Evolutionary conservation across 2,888 invertebrate species (phyloP), one percentile per base, ranked within the genome.

Genomic region (Zeuzera pyrina): DNA sequence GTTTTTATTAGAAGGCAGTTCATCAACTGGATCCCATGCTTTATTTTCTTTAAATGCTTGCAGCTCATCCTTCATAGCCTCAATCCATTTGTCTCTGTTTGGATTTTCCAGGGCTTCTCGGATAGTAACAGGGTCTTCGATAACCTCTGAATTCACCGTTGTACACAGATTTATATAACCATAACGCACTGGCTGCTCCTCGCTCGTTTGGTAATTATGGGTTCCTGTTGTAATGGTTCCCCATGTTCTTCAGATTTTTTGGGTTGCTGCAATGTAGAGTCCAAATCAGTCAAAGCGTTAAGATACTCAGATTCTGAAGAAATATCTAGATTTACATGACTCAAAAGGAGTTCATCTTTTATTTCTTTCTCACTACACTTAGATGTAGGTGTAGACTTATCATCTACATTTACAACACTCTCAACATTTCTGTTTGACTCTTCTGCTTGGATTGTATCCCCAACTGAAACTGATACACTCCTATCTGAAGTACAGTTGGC

Each of bases 391-490:
- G n/a, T n/a, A n/a, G n/a, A n/a, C n/a, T n/a, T n/a, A n/a, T n/a
- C n/a, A n/a, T n/a, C 25, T 11, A 25, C 6, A 25, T 25, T n/a
- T n/a, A n/a, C n/a, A n/a, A 25, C 10, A n/a, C n/a, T n/a, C n/a
- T n/a, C n/a, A n/a, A n/a, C n/a, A n/a, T 28, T 12, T 28, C 8
- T 10, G 14, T 28, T 15, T 28, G 28, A 28, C 15, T n/a, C n/a
- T n/a, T n/a, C n/a, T n/a, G n/a, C n/a, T n/a, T n/a, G n/a, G n/a
- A n/a, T n/a, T n/a, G 19, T 29, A 19, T 29, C 29, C 29, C 29
- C 29, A n/a, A 29, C 29, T 29, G 29, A 29, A 29, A 29, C 29
- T 29, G 29, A 29, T 29, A 29, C 12, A 12, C 11, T 29, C 4
- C 19, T 19, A 29, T 29, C 29, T 29, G 19, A 19, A n/a, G n/a